These are phyloP conservation scores for Heliocidaris tuberculata DNA, from an alignment of 35 echinoderm and acorn worm genomes.

Conservation along the genomic window DNA sequence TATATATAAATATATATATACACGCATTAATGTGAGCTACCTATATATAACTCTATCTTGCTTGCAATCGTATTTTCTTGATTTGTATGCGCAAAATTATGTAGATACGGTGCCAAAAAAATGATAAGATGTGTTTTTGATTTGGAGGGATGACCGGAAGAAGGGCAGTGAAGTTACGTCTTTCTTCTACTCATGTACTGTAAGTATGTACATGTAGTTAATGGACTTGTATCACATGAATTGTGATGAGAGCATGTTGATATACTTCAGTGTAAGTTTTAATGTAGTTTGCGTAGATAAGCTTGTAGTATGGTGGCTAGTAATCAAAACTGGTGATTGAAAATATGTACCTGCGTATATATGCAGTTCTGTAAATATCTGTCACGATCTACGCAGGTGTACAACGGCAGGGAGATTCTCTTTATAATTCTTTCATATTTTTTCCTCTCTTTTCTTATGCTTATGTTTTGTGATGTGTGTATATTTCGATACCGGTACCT, in stretches of 20 bases:
- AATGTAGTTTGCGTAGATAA: not conserved
- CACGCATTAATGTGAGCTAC: not conserved
- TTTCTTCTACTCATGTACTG: not conserved
- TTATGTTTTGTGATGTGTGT: not conserved
- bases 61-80: not conserved
- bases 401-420: not conserved
- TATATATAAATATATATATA: conserved; percentile 38
- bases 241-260: not conserved
- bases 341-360: not conserved
- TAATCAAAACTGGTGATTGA: not conserved
- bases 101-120: conserved; percentile 25
- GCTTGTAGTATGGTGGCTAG: not conserved
- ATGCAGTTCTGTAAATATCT: conserved; percentile 1
- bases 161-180: not conserved
- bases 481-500: too few species aligned
- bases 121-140: not conserved
- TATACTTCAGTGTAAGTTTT: not conserved
- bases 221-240: not conserved
- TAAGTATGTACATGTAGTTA: not conserved
- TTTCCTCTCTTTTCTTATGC: not conserved
- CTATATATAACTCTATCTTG: conserved; percentile 11
- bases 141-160: not conserved
- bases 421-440: conserved; percentile 3
- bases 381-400: not conserved
- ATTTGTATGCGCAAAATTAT: not conserved